Evolutionary conservation across 2,888 invertebrate species (phyloP).

Genomic region (Elgonia sp.): DNA sequence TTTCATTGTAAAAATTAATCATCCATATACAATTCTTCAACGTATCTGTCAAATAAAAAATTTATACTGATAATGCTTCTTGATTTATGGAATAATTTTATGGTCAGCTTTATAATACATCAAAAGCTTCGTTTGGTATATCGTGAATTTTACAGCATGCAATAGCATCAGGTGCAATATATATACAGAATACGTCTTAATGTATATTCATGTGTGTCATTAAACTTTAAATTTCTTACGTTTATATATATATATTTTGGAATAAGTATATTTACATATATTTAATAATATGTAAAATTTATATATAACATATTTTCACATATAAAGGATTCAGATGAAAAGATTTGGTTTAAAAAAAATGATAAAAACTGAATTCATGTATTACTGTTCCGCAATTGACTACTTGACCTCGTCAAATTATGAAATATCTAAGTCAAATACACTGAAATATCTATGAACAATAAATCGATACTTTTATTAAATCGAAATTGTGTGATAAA

Average conservation of each 20-base stretch:
- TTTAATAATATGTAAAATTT: too few relatives aligned
- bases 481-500: too few relatives aligned
- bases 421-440: background rate
- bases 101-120: conserved; percentile 12
- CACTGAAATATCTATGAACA: background rate
- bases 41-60: background rate
- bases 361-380: background rate
- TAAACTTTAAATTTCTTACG: background rate
- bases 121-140: conserved; percentile 5
- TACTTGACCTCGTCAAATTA: conserved; percentile 4
- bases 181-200: background rate
- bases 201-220: background rate
- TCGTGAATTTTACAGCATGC: conserved; percentile 86
- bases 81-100: conserved; percentile 15
- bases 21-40: too few relatives aligned
- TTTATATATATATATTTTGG: too few relatives aligned
- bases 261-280: too few relatives aligned
- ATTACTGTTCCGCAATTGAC: background rate
- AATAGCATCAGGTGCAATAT: conserved; percentile 34
- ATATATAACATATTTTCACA: too few relatives aligned
- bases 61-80: background rate
- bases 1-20: too few relatives aligned
- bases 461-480: too few relatives aligned
- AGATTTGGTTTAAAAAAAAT: too few relatives aligned
- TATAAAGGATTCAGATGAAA: too few relatives aligned